phyloP scores from a whole-genome alignment of 2,888 invertebrate species.

The Synanthedon vespiformis region DNA sequence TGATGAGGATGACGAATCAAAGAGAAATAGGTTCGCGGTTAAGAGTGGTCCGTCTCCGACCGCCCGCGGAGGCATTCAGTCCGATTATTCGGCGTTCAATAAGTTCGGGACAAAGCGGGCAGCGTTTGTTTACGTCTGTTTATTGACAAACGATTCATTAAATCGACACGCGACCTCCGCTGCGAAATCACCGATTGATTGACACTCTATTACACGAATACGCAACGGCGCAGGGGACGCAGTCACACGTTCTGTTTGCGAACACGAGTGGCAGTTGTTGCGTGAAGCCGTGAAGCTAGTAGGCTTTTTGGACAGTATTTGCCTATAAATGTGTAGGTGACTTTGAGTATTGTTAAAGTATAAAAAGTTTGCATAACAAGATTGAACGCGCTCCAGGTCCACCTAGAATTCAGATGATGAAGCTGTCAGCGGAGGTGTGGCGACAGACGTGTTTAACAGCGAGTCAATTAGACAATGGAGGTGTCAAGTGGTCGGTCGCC shows the following conservation, averaged over 20 bases:
- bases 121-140: constrained; percentile 18
- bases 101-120: constrained; percentile 13
- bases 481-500: constrained; percentile 23
- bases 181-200: constrained; percentile 18
- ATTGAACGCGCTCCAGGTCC: constrained; percentile 2
- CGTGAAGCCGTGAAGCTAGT: too few relatives aligned
- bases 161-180: constrained; percentile 39
- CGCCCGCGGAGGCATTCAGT: constrained; percentile 2
- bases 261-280: too few relatives aligned
- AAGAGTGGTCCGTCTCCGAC: constrained; percentile 4
- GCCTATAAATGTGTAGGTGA: too few relatives aligned
- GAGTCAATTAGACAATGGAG: constrained; percentile 27
- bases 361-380: constrained; percentile 6
- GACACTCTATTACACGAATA: constrained; percentile 10
- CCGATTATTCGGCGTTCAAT: constrained; percentile 7
- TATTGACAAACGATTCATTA: constrained; percentile 39
- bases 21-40: neutral
- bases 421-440: too few relatives aligned
- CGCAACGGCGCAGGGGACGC: constrained; percentile 1
- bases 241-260: neutral
- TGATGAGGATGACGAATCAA: too few relatives aligned
- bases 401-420: too few relatives aligned
- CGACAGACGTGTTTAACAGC: neutral
- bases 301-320: too few relatives aligned
- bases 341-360: too few relatives aligned